A percentile compares a stretch with the other conserved stretches of the same genome.
These are phyloP conservation scores for Leptopilina clavipes DNA, from an alignment of 1,140 invertebrate species.

Conservation along the genomic window DNA sequence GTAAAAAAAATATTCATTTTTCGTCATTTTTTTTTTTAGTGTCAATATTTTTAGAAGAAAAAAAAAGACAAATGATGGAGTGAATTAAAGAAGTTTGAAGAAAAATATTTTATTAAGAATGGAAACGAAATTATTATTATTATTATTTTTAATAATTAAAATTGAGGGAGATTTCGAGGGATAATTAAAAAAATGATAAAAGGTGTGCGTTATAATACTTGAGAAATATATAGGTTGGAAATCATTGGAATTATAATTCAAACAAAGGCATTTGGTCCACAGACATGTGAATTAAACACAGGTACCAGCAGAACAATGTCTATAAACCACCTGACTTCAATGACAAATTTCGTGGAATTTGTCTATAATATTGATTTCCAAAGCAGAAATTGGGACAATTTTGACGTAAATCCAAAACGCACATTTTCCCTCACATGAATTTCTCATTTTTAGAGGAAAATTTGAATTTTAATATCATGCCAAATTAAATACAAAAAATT, in stretches of 20 bases:
- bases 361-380: neutral
- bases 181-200: neutral
- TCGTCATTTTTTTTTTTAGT: too few relatives aligned
- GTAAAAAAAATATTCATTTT: neutral
- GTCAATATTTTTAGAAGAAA: neutral
- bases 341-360: slow-evolving; percentile 3
- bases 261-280: neutral
- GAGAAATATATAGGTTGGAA: neutral
- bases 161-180: neutral
- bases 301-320: neutral
- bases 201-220: neutral
- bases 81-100: neutral
- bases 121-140: neutral
- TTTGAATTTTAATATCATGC: too few relatives aligned
- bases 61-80: neutral
- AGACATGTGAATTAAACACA: neutral
- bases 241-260: neutral
- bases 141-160: too few relatives aligned
- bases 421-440: neutral
- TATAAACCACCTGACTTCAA: neutral
- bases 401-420: neutral
- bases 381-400: neutral
- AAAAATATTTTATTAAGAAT: neutral
- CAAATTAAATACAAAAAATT: too few relatives aligned
- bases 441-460: too few relatives aligned